Conservation (phyloP, 2,888 invertebrate genomes). For the Leucophenga maculata region DNA sequence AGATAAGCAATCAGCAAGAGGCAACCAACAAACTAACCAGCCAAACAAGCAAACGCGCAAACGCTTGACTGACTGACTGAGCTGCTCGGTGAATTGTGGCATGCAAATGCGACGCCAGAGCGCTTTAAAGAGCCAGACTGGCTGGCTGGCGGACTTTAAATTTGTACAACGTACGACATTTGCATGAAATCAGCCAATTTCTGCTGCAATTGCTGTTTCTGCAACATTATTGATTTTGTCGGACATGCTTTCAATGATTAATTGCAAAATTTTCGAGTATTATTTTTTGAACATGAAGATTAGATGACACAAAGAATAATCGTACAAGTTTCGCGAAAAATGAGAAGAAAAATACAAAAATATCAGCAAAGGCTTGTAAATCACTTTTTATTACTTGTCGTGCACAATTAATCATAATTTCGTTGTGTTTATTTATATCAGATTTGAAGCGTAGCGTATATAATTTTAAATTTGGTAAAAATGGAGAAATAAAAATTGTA, state of each 20-base stretch:
- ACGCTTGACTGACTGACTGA: too few species aligned
- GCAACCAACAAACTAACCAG: neutral
- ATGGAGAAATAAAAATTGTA: too few species aligned
- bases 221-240: constrained; percentile 18
- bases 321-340: too few species aligned
- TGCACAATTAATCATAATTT: constrained; percentile 19
- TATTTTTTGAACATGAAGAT: constrained; percentile 25
- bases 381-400: constrained; percentile 4
- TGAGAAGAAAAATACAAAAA: neutral
- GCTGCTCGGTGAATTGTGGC: neutral
- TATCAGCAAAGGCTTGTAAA: neutral
- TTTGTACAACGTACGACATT: neutral
- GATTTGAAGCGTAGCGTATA: too few species aligned
- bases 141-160: neutral
- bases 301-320: neutral
- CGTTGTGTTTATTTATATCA: too few species aligned
- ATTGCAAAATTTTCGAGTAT: constrained; percentile 5
- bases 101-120: neutral
- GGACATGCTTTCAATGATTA: constrained; percentile 8
- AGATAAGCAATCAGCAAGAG: constrained; percentile 24
- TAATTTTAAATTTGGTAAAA: too few species aligned
- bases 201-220: neutral
- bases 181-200: constrained; percentile 1
- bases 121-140: neutral
- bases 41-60: neutral